phyloP scores from a whole-genome alignment of 2,797 vertebrate genomes.

The Falco concolor region DNA sequence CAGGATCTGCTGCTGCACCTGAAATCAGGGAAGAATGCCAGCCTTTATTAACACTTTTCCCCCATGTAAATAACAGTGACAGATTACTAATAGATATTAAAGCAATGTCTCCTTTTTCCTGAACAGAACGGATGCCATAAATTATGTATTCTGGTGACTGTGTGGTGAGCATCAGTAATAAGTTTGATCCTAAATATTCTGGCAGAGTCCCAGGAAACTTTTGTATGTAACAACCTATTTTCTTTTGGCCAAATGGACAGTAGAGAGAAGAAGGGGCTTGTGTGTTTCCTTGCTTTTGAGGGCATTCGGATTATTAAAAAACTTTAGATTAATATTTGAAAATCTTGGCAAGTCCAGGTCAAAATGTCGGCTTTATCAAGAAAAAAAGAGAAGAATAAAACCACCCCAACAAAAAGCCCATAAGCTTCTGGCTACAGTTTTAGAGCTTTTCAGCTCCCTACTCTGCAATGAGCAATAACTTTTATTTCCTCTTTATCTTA shows the following conservation, averaged over 20 bases:
- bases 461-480: neutral
- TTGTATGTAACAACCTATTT: neutral
- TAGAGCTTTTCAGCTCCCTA: neutral
- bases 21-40: constrained; percentile 13
- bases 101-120: constrained; percentile 34
- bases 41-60: neutral
- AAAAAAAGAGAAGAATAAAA: neutral
- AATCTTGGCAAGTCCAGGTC: neutral
- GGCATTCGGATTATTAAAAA: neutral
- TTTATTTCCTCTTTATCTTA: neutral
- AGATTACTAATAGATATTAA: constrained; percentile 60
- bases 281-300: neutral
- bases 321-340: neutral
- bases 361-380: neutral
- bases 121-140: neutral
- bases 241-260: neutral
- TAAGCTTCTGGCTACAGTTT: neutral
- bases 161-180: neutral
- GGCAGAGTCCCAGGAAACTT: neutral
- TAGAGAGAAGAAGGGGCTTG: neutral
- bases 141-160: constrained; percentile 28
- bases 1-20: neutral
- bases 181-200: neutral
- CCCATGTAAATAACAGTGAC: neutral
- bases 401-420: neutral